Percentiles rank a stretch among this genome's conserved stretches.
These are phyloP conservation scores for Rhyzopertha dominica DNA, from an alignment of 1,140 invertebrate genomes.

Conservation along the genomic window DNA sequence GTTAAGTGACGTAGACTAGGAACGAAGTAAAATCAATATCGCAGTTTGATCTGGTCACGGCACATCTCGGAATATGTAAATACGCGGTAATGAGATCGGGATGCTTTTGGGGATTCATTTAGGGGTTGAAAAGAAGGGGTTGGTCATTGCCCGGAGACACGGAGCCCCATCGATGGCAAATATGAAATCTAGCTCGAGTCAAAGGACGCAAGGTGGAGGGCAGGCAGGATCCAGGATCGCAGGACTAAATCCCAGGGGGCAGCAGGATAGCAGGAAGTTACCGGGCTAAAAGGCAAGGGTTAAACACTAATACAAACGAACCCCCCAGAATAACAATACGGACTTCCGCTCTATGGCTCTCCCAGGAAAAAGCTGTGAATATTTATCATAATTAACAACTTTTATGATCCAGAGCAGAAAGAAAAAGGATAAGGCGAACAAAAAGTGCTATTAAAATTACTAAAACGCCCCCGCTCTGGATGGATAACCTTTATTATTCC, in stretches of 20 bases:
- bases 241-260: slow-evolving; percentile 39
- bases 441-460: slow-evolving; percentile 45
- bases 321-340: slow-evolving; percentile 43
- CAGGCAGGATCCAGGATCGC: slow-evolving; percentile 37
- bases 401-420: slow-evolving; percentile 43
- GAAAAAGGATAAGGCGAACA: slow-evolving; percentile 40
- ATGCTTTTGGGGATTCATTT: too few species aligned
- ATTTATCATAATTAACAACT: slow-evolving; percentile 49
- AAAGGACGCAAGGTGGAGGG: slow-evolving; percentile 33
- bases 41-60: too few species aligned
- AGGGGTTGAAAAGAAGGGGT: too few species aligned
- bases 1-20: too few species aligned
- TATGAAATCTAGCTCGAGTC: slow-evolving; percentile 24
- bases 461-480: slow-evolving; percentile 27
- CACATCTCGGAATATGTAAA: too few species aligned
- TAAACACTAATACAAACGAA: slow-evolving; percentile 45
- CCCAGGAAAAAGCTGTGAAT: slow-evolving; percentile 48
- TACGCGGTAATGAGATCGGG: too few species aligned
- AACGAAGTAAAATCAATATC: too few species aligned
- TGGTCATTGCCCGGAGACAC: too few species aligned
- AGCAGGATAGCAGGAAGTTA: slow-evolving; percentile 42
- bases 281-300: slow-evolving; percentile 44
- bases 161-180: too few species aligned
- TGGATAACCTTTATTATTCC: slow-evolving; percentile 10
- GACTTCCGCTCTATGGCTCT: slow-evolving; percentile 45